Percentiles rank a stretch among this genome's conserved stretches.
phyloP scores from a whole-genome alignment of 2,797 vertebrate species.

The Gymnothorax reevesii region DNA sequence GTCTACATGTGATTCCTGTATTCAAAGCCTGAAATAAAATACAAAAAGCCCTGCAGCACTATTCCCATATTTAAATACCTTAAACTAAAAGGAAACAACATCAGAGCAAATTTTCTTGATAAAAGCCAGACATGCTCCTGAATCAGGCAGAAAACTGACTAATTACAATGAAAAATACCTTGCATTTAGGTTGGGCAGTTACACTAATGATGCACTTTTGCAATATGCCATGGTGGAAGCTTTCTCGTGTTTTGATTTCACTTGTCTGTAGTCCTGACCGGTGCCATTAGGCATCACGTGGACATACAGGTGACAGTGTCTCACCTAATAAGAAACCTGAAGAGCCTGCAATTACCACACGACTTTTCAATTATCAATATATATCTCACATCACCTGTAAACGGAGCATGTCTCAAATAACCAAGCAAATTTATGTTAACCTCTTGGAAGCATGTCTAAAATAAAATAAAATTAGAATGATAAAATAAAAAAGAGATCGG shows the following conservation, averaged over 20 bases:
- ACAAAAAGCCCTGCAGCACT: too few species aligned
- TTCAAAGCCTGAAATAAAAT: too few species aligned
- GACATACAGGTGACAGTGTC: background rate
- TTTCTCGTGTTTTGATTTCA: conserved; percentile 33
- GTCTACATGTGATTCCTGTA: too few species aligned
- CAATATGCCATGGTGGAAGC: conserved; percentile 28
- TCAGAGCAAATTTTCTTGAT: background rate
- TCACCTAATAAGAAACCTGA: background rate
- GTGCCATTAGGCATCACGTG: background rate
- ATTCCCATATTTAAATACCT: too few species aligned
- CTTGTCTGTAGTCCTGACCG: conserved; percentile 32
- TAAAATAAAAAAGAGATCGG: background rate
- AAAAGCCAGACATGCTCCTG: conserved; percentile 35
- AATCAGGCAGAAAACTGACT: conserved; percentile 51
- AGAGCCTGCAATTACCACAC: background rate
- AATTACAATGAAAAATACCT: conserved; percentile 57
- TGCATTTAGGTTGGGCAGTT: conserved; percentile 56
- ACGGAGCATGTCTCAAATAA: background rate
- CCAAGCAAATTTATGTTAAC: too few species aligned
- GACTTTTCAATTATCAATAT: background rate
- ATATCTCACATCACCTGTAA: background rate
- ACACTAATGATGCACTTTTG: conserved; percentile 54
- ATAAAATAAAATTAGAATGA: background rate
- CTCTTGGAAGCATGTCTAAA: background rate
- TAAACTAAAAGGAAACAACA: background rate